These are phyloP conservation scores for Pampusana beccarii DNA, from an alignment of 2,113 vertebrate genomes.

Conservation along the genomic window DNA sequence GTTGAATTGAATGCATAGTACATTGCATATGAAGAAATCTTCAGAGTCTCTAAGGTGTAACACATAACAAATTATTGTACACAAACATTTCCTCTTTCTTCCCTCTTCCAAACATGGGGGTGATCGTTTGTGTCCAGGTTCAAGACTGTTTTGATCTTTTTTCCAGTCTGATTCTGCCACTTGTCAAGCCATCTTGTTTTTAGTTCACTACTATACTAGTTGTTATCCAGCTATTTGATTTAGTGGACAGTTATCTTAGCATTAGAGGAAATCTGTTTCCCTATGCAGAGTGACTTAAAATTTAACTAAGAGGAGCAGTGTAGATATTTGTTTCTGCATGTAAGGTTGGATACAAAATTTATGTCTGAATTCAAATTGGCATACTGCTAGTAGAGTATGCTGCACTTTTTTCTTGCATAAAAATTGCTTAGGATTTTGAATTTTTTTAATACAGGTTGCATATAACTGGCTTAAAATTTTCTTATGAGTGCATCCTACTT, in stretches of 20 bases:
- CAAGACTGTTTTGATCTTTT: neutral
- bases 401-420: neutral
- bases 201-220: neutral
- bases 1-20: neutral
- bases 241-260: neutral
- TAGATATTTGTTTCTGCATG: neutral
- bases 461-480: neutral
- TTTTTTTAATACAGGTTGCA: neutral
- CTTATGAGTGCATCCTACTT: neutral
- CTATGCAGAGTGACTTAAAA: neutral
- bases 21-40: neutral
- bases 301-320: neutral
- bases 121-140: neutral
- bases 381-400: neutral
- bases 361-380: neutral
- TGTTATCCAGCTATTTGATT: neutral
- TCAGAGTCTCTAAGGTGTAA: neutral
- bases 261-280: neutral
- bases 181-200: neutral
- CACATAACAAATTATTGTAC: neutral
- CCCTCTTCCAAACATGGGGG: neutral
- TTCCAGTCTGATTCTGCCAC: neutral
- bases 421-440: neutral
- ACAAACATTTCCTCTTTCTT: neutral
- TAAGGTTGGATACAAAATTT: neutral